Conservation (phyloP, 2,888 invertebrate genomes). For the Archaeoteleia sp. region DNA sequence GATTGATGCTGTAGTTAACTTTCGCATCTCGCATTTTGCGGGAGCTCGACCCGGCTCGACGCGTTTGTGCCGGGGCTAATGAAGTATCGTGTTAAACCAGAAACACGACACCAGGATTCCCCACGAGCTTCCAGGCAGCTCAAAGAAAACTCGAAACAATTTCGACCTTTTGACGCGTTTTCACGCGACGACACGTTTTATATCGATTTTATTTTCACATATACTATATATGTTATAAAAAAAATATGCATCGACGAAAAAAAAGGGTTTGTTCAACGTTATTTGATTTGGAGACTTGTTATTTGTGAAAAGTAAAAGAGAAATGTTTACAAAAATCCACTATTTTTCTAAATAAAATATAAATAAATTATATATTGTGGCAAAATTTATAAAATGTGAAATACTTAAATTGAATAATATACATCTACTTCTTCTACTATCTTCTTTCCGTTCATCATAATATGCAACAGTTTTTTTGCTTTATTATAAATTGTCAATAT, state of each 20-base stretch:
- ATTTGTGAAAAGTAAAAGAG: no score
- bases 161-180: background rate
- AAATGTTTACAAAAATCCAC: no score
- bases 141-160: slow-evolving; percentile 13
- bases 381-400: no score
- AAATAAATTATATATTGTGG: no score
- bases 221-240: background rate
- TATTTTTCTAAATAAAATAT: no score
- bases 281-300: no score
- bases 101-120: slow-evolving; percentile 60
- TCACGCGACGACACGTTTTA: background rate
- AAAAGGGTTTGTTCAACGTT: background rate
- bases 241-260: background rate
- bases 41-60: slow-evolving; percentile 53
- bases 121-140: background rate
- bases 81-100: slow-evolving; percentile 70
- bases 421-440: no score
- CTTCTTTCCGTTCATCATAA: no score
- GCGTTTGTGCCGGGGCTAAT: slow-evolving; percentile 64
- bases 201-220: background rate
- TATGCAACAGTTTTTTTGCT: no score
- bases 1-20: slow-evolving; percentile 41
- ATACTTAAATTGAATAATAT: no score
- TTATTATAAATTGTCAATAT: no score
- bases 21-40: slow-evolving; percentile 36